These are phyloP conservation scores for Anableps anableps DNA, from an alignment of 2,797 vertebrate genomes.

Conservation along the genomic window DNA sequence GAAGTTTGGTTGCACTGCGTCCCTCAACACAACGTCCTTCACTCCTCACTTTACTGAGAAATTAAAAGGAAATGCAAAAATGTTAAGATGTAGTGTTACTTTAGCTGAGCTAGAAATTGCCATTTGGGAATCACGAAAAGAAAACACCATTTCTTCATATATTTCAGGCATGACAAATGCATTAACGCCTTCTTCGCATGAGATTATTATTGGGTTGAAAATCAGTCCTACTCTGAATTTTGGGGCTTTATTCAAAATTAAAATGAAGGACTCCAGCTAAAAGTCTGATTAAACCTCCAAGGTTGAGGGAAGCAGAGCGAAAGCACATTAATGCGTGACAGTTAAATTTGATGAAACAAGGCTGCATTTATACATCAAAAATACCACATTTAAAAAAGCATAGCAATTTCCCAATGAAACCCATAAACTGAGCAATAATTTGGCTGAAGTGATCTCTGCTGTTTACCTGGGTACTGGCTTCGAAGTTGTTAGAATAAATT, in stretches of 20 bases:
- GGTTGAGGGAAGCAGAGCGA: neutral
- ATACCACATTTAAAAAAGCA: neutral
- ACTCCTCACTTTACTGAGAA: too few relatives aligned
- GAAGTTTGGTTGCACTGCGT: too few relatives aligned
- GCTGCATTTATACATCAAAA: neutral
- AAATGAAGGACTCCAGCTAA: neutral
- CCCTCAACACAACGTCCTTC: too few relatives aligned
- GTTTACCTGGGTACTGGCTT: neutral
- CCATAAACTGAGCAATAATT: neutral
- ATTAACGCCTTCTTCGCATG: neutral
- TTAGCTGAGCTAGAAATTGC: too few relatives aligned
- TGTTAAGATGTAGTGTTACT: too few relatives aligned
- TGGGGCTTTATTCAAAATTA: neutral
- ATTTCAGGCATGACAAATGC: neutral
- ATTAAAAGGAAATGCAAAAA: too few relatives aligned
- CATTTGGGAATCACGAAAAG: neutral
- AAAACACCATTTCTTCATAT: neutral
- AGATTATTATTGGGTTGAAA: neutral
- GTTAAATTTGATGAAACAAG: neutral
- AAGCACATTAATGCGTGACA: neutral
- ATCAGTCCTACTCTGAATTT: neutral
- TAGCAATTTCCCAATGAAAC: neutral
- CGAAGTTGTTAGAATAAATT: conserved; percentile 11
- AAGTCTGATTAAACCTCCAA: neutral
- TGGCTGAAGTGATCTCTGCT: neutral